Evolutionary conservation across 2,113 vertebrate genomes (phyloP).

Genomic region (Perca flavescens): DNA sequence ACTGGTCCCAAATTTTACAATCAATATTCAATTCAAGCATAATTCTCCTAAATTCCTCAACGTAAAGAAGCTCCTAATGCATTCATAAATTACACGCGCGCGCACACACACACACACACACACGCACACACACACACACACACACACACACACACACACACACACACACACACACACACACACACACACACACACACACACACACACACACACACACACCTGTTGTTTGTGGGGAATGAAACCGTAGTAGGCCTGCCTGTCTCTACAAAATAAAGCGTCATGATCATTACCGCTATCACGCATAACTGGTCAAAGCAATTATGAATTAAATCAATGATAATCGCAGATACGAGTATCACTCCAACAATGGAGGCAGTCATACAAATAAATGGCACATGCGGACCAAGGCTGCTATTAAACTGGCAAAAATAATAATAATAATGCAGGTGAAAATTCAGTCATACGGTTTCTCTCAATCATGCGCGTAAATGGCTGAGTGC

Average conservation of each 20-base stretch:
- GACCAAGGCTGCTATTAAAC: conserved; percentile 55
- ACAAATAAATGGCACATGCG: conserved; percentile 44
- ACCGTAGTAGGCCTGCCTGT: conserved; percentile 2
- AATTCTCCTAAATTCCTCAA: not conserved
- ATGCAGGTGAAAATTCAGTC: conserved; percentile 40
- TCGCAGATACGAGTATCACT: conserved; percentile 55
- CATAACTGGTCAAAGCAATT: conserved; percentile 72
- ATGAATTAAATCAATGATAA: conserved; percentile 72
- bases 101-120: conserved; percentile 3
- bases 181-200: not conserved
- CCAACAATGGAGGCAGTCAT: conserved; percentile 37
- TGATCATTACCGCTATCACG: conserved; percentile 61
- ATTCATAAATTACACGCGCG: not conserved
- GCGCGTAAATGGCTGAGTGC: conserved; percentile 61
- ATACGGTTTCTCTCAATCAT: conserved; percentile 29
- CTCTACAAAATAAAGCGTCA: conserved; percentile 46
- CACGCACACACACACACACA: not conserved
- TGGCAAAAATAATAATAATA: conserved; percentile 26
- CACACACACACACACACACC: conserved; percentile 38
- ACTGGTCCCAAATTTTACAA: not conserved
- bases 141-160: conserved; percentile 15
- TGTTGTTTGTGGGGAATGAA: conserved; percentile 47
- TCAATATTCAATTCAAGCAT: not conserved
- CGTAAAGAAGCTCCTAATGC: not conserved
- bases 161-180: conserved; percentile 22